phyloP scores from a whole-genome alignment of 2,797 vertebrate genomes.

The Danio choprae region DNA sequence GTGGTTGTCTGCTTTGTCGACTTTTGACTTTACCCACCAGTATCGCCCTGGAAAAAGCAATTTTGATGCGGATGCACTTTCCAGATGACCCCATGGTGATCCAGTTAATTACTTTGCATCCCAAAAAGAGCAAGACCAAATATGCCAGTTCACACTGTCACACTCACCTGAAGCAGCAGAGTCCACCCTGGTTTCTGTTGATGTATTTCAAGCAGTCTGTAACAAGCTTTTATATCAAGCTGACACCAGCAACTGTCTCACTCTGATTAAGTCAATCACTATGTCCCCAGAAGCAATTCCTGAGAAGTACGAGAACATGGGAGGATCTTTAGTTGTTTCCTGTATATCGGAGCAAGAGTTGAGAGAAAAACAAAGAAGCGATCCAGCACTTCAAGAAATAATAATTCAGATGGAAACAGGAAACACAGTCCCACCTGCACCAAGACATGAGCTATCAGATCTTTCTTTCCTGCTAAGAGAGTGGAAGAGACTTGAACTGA shows the following conservation, averaged over 20 bases:
- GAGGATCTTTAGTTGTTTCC: background rate
- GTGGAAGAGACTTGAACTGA: conserved; percentile 11
- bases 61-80: background rate
- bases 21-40: background rate
- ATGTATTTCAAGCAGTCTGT: background rate
- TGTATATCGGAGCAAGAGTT: conserved; percentile 7
- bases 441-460: conserved; percentile 21
- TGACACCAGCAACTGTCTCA: background rate
- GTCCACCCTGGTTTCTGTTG: background rate
- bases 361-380: conserved; percentile 18
- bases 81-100: background rate
- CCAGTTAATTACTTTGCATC: background rate
- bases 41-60: background rate
- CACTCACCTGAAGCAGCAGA: background rate
- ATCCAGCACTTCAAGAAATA: conserved; percentile 19
- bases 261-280: background rate
- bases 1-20: background rate
- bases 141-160: too few relatives aligned
- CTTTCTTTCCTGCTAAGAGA: conserved; percentile 22
- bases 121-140: background rate
- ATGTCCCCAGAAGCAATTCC: too few relatives aligned
- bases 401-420: background rate
- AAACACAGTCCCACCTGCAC: background rate
- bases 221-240: background rate
- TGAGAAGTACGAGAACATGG: background rate